Base-by-base conservation (phyloP, 2,797 vertebrate genomes). In the Cynodonichthys magdalenae region DNA sequence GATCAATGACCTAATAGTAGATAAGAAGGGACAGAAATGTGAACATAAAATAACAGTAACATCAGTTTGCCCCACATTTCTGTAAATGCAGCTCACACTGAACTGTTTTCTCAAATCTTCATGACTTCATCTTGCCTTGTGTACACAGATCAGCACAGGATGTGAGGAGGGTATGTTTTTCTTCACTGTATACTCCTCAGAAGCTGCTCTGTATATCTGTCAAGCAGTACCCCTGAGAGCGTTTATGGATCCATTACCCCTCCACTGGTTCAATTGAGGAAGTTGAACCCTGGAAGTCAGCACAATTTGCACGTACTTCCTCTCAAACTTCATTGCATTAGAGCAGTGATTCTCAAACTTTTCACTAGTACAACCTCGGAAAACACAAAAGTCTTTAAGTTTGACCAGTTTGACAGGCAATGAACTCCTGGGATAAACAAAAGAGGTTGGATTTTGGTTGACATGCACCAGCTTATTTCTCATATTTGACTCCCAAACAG, bases 211-310 rank as follows among this genome's bases (percentile, higher is more conserved):
- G 52, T 51, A 34, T 68, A 85, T 87, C 73, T 86, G 74, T 87
- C 79, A 83, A 87, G 77, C 78, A 57, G 75, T 87, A 60, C 89
- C 86, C 89, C 53, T 51, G 91, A 84, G 90, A 64, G 80, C 76
- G 74, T 76, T 90, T 86, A 77, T 74, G 69, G 71, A 83, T 88
- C 88, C 90, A 92, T 92, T 92, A 91, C 59, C 67, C n/a, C 69
- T 85, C 24, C 69, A 71, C 50, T 75, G 84, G 82, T 82, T 81
- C 87, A 81, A 82, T 59, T 74, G 74, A 76, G 53, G 58, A 88
- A 71, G 53, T 50, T 53, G 18, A 73, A 68, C 63, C 55, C 42
- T 74, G 45, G 46, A n/a, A 70, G 84, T 92, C 89, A 91, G 90
- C 90, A 89, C 65, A 88, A 83, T 68, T 54, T 11, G 68, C 45